These are phyloP conservation scores for Portevinia maculata DNA, from an alignment of 2,888 invertebrate species.

Conservation along the genomic window DNA sequence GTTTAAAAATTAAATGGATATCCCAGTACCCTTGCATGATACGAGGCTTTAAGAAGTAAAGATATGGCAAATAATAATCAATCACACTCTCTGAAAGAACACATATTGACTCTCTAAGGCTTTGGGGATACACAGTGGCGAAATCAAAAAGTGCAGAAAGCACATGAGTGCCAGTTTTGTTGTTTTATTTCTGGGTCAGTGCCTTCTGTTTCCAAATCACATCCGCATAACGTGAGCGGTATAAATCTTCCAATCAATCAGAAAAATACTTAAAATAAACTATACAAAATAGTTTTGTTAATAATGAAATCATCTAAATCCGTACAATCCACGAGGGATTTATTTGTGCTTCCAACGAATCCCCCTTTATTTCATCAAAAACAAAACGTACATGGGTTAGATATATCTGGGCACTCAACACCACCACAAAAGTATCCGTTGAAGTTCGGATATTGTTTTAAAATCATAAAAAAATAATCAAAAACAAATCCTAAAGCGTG, in stretches of 20 bases:
- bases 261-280: not conserved
- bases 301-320: not conserved
- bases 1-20: too few relatives aligned
- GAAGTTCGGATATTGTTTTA: constrained; percentile 6
- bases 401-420: constrained; percentile 24
- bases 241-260: not conserved
- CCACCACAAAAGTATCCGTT: constrained; percentile 12
- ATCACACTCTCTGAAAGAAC: too few relatives aligned
- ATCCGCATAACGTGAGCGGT: too few relatives aligned
- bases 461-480: constrained; percentile 16
- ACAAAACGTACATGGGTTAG: constrained; percentile 2
- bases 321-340: not conserved
- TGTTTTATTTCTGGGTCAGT: not conserved
- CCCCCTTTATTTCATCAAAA: not conserved
- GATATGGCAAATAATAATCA: too few relatives aligned
- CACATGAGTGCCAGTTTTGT: too few relatives aligned
- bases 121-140: too few relatives aligned
- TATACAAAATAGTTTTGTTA: not conserved
- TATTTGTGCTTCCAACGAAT: constrained; percentile 1
- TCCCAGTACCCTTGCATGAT: too few relatives aligned
- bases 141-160: too few relatives aligned
- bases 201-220: not conserved
- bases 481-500: constrained; percentile 21
- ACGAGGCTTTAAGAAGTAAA: too few relatives aligned
- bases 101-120: too few relatives aligned